These are phyloP conservation scores for Lipotes vexillifer DNA, from an alignment of 2,113 vertebrate genomes.

Conservation along the genomic window DNA sequence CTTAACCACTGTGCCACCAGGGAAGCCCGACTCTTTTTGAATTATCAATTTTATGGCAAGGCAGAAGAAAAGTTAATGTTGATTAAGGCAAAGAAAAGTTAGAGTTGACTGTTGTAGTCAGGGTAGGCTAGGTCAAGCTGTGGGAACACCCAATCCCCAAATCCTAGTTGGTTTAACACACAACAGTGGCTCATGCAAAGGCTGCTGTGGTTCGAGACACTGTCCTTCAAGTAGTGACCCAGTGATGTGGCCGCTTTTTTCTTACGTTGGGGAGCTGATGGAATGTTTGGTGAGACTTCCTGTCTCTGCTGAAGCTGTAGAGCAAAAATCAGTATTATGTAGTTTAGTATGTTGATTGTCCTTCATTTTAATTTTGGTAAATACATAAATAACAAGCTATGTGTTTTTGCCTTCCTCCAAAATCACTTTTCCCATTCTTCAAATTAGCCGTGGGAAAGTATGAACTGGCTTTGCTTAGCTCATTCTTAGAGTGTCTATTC, in stretches of 20 bases:
- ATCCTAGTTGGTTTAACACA: neutral
- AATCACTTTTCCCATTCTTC: neutral
- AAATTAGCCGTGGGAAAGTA: neutral
- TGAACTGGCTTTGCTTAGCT: neutral
- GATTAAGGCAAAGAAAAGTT: neutral
- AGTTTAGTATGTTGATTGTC: neutral
- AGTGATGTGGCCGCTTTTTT: neutral
- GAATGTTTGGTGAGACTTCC: neutral
- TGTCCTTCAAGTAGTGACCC: neutral
- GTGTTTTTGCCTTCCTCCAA: neutral
- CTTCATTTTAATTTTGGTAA: conserved; percentile 3
- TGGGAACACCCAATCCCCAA: neutral
- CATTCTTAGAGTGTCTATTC: neutral
- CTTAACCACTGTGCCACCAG: no score
- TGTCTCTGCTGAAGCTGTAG: neutral
- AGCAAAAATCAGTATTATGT: neutral
- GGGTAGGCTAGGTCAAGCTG: neutral
- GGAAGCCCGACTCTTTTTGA: neutral
- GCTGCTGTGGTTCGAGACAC: neutral
- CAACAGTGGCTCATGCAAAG: neutral
- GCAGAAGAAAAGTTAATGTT: neutral
- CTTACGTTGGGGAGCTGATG: neutral
- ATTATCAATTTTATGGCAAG: neutral
- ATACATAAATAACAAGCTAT: neutral
- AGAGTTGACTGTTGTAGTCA: neutral